These are phyloP conservation scores for Chauna torquata DNA, from an alignment of 2,113 vertebrate species.

Conservation along the genomic window DNA sequence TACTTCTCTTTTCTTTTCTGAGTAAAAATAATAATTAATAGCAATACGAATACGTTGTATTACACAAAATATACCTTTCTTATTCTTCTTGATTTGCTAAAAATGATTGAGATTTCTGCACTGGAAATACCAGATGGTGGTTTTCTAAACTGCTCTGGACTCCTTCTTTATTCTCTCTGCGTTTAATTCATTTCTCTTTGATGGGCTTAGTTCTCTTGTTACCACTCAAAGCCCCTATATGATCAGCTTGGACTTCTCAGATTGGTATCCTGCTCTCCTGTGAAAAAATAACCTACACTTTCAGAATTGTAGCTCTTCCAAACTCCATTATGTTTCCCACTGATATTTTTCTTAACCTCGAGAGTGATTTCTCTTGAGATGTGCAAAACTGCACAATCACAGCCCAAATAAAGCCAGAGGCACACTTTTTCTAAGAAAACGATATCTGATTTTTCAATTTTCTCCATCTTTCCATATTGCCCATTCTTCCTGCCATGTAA, in stretches of 20 bases:
- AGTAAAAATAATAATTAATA: neutral
- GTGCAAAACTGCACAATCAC: neutral
- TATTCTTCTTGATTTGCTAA: neutral
- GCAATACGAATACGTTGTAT: neutral
- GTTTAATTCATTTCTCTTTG: neutral
- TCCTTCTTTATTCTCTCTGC: neutral
- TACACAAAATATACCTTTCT: neutral
- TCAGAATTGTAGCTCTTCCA: conserved; percentile 14
- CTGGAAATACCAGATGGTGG: neutral
- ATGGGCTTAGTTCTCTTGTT: neutral
- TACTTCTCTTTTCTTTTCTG: neutral
- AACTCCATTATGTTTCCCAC: neutral
- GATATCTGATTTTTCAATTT: neutral
- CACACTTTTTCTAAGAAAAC: neutral
- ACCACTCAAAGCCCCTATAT: neutral
- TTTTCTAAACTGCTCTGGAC: neutral
- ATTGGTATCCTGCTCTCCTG: neutral
- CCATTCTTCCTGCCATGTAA: neutral
- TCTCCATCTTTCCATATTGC: neutral
- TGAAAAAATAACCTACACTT: conserved; percentile 5
- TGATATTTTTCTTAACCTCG: conserved; percentile 21
- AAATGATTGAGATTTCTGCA: neutral
- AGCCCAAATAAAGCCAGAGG: neutral
- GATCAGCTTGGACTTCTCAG: conserved; percentile 27
- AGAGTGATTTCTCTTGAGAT: conserved; percentile 34